Conservation (phyloP, 2,113 vertebrate species). For the Ciconia stormi region DNA sequence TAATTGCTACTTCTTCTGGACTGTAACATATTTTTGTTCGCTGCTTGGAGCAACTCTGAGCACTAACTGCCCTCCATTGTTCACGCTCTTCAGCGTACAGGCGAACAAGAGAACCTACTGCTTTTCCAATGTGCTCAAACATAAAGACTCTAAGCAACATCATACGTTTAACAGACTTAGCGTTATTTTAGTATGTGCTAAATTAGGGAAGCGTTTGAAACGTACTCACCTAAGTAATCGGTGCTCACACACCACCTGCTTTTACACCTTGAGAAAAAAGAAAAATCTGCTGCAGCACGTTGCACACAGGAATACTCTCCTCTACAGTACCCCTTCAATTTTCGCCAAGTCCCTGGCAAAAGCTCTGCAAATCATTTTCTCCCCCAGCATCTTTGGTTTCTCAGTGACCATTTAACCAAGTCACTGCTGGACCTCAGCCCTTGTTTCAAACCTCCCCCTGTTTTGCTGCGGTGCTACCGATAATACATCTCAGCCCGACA, state of each 20-base stretch:
- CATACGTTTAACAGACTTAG: rapidly evolving
- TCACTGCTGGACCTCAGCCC: background rate
- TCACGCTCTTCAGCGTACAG: rapidly evolving
- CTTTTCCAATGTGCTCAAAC: background rate
- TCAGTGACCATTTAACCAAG: background rate
- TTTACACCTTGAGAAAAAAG: background rate
- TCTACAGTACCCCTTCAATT: background rate
- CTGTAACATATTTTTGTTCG: background rate
- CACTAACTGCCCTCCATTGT: background rate
- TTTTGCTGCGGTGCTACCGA: background rate
- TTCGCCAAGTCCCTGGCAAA: background rate
- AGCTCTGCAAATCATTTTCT: background rate
- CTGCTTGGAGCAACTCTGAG: background rate
- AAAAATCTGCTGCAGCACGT: background rate
- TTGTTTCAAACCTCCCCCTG: background rate
- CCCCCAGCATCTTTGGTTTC: background rate
- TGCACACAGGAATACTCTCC: background rate
- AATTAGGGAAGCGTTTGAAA: background rate
- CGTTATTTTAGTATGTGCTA: background rate
- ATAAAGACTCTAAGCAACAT: background rate
- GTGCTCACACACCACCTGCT: background rate
- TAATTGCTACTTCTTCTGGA: background rate
- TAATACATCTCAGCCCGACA: background rate
- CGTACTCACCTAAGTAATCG: background rate
- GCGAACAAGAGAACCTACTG: background rate